These are phyloP conservation scores for Trisateles emortualis DNA, from an alignment of 2,888 invertebrate species.

Conservation along the genomic window DNA sequence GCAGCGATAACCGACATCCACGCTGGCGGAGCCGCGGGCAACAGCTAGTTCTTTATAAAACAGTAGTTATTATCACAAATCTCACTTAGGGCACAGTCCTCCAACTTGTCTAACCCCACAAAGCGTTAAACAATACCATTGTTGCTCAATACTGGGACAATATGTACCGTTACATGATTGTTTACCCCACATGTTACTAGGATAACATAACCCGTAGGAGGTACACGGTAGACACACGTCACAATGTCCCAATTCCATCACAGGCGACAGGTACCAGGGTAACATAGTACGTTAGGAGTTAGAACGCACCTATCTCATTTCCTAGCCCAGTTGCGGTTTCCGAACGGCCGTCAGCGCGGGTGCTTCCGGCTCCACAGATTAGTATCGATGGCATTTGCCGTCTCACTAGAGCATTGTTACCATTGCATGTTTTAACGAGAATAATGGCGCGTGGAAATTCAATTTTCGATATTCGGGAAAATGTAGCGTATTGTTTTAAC, in stretches of 20 bases:
- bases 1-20: too few relatives aligned
- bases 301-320: slow-evolving; percentile 84
- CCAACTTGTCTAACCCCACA: slow-evolving; percentile 34
- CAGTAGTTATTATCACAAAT: not conserved
- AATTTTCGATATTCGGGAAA: slow-evolving; percentile 39
- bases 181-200: slow-evolving; percentile 16
- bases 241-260: slow-evolving; percentile 52
- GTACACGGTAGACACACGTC: slow-evolving; percentile 30
- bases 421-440: slow-evolving; percentile 67
- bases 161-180: slow-evolving; percentile 10
- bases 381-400: slow-evolving; percentile 83
- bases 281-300: slow-evolving; percentile 68
- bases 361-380: slow-evolving; percentile 84
- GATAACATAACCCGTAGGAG: slow-evolving; percentile 9
- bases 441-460: slow-evolving; percentile 41
- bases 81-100: not conserved
- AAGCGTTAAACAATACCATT: slow-evolving; percentile 40
- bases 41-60: too few relatives aligned
- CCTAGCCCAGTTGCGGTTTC: slow-evolving; percentile 85
- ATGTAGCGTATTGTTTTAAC: slow-evolving; percentile 9
- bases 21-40: too few relatives aligned
- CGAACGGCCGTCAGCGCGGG: slow-evolving; percentile 80
- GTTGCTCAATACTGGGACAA: slow-evolving; percentile 16
- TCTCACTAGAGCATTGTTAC: slow-evolving; percentile 75
- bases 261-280: slow-evolving; percentile 46